Conservation (phyloP, 2,113 vertebrate species). For the Furnarius figulus region DNA sequence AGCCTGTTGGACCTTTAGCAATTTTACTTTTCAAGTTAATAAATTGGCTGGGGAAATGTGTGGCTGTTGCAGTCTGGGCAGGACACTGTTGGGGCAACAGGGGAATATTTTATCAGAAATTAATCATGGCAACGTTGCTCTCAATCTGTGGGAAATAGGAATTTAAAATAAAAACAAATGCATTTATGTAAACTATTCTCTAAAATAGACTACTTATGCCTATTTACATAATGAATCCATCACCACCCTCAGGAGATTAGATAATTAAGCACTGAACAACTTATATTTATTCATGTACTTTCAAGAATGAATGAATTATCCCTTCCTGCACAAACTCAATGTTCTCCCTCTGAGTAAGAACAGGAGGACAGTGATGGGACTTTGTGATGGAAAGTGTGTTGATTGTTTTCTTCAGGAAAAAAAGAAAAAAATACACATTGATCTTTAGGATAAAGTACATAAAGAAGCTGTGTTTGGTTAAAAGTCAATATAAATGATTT, state of each 20-base stretch:
- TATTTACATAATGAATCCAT: conserved; percentile 67
- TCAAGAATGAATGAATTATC: conserved; percentile 19
- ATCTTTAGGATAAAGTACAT: neutral
- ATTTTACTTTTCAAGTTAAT: neutral
- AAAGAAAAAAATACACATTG: neutral
- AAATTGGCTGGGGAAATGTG: neutral
- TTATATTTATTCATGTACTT: conserved; percentile 65
- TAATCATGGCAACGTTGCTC: neutral
- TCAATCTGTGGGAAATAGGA: conserved; percentile 39
- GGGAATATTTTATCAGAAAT: conserved; percentile 24
- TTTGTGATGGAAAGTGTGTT: neutral
- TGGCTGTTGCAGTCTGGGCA: neutral
- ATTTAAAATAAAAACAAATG: conserved; percentile 61
- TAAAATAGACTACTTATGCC: conserved; percentile 54
- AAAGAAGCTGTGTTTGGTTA: neutral
- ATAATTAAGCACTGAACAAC: conserved; percentile 67
- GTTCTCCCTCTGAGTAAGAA: neutral
- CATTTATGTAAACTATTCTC: conserved; percentile 52
- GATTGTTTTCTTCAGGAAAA: neutral
- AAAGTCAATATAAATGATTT: neutral
- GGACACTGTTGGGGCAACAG: neutral
- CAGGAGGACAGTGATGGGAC: neutral
- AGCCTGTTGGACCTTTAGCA: neutral
- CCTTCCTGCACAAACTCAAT: neutral
- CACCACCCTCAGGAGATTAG: conserved; percentile 56